phyloP scores from a whole-genome alignment of 2,888 invertebrate genomes.

The Lumbricus terrestris region DNA sequence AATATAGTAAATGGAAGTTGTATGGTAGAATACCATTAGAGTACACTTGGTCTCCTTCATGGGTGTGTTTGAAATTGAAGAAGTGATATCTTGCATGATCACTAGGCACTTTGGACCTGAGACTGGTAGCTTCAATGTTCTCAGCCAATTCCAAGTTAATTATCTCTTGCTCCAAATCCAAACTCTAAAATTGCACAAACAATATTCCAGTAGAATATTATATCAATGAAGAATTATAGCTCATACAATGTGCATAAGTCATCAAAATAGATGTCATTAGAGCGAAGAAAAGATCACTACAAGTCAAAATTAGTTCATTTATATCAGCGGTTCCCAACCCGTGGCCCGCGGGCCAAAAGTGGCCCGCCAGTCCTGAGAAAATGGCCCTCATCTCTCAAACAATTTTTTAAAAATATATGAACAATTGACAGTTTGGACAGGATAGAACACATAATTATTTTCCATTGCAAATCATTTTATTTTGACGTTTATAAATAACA shows the following conservation, averaged over 20 bases:
- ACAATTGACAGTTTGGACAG: too few relatives aligned
- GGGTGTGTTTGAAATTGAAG: constrained; percentile 83
- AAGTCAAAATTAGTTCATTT: too few relatives aligned
- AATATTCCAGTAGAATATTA: constrained; percentile 24
- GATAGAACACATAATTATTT: too few relatives aligned
- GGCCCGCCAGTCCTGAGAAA: too few relatives aligned
- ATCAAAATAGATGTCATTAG: neutral
- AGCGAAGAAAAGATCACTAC: neutral
- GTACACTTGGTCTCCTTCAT: constrained; percentile 80
- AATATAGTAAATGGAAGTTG: neutral
- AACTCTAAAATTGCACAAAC: constrained; percentile 48
- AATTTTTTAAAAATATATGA: too few relatives aligned
- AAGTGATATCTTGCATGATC: constrained; percentile 88
- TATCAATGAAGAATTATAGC: neutral
- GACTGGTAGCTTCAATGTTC: constrained; percentile 60
- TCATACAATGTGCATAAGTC: neutral
- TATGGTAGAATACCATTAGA: constrained; percentile 67
- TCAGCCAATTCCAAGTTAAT: constrained; percentile 67
- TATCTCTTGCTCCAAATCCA: constrained; percentile 77
- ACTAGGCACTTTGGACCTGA: constrained; percentile 78
- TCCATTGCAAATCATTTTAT: too few relatives aligned
- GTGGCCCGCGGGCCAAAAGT: too few relatives aligned
- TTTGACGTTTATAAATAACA: too few relatives aligned
- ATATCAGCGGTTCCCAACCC: too few relatives aligned
- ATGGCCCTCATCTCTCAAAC: too few relatives aligned